Conservation (phyloP, 2,797 vertebrate genomes). For the Rhinatrema bivittatum region DNA sequence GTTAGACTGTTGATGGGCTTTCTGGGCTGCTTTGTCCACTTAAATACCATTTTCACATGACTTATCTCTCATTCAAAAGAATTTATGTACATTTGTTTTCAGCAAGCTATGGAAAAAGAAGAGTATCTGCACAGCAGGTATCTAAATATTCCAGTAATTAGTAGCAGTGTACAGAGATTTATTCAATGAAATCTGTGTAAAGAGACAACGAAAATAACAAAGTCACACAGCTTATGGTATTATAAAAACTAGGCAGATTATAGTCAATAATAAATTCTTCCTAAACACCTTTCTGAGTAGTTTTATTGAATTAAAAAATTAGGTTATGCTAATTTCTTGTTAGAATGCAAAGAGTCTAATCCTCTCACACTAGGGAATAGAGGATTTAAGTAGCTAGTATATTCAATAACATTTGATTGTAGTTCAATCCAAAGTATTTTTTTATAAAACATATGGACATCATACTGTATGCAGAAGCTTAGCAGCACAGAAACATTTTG, state of each 20-base stretch:
- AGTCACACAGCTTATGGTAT: neutral
- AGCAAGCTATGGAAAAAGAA: constrained; percentile 10
- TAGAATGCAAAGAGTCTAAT: constrained; percentile 12
- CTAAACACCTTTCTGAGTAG: constrained; percentile 2
- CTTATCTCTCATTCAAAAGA: neutral
- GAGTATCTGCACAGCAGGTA: neutral
- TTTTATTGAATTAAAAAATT: neutral
- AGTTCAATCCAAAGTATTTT: no score
- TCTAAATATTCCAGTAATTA: constrained; percentile 11
- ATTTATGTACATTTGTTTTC: constrained; percentile 1
- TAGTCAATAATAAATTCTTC: neutral
- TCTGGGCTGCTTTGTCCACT: neutral
- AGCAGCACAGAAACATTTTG: no score
- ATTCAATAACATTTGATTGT: constrained; percentile 24
- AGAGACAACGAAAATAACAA: constrained; percentile 12
- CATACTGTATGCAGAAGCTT: no score
- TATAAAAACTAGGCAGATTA: neutral
- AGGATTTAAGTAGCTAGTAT: constrained; percentile 19
- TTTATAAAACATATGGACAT: no score
- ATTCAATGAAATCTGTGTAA: constrained; percentile 8
- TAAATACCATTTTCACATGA: constrained; percentile 1
- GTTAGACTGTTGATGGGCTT: neutral
- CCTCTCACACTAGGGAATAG: constrained; percentile 12
- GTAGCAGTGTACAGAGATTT: constrained; percentile 4
- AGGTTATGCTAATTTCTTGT: constrained; percentile 9